Percentiles rank a stretch among this genome's conserved stretches.
Conservation (phyloP, 2,888 invertebrate genomes). For the Aricia artaxerxes region DNA sequence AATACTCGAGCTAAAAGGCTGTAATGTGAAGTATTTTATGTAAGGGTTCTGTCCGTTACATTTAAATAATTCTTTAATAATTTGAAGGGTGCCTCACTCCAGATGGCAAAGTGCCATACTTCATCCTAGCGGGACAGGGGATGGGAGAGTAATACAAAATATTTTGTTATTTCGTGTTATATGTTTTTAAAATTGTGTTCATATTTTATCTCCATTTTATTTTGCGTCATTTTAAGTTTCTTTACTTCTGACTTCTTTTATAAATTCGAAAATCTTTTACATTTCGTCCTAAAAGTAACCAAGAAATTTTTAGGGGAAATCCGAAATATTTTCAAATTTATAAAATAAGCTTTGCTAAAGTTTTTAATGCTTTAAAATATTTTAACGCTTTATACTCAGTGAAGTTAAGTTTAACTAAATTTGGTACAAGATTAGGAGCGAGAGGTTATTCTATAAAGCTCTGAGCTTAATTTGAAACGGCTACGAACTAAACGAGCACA, state of each 20-base stretch:
- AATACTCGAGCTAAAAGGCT: neutral
- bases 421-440: constrained; percentile 11
- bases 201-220: no score
- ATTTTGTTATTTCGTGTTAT: neutral
- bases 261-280: no score
- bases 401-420: constrained; percentile 11
- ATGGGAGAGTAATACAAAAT: neutral
- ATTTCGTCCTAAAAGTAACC: no score
- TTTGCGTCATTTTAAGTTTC: no score
- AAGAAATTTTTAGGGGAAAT: neutral
- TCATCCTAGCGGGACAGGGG: constrained; percentile 5
- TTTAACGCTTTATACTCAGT: constrained; percentile 1
- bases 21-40: constrained; percentile 14
- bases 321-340: neutral
- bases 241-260: no score
- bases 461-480: constrained; percentile 24
- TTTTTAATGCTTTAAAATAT: neutral
- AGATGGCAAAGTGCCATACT: constrained; percentile 2
- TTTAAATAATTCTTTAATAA: constrained; percentile 19
- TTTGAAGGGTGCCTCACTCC: constrained; percentile 13
- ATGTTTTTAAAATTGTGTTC: neutral
- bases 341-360: neutral
- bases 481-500: constrained; percentile 24
- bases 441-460: constrained; percentile 25
- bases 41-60: neutral